Conservation (phyloP, 2,113 vertebrate species). For the Heterocephalus glaber region DNA sequence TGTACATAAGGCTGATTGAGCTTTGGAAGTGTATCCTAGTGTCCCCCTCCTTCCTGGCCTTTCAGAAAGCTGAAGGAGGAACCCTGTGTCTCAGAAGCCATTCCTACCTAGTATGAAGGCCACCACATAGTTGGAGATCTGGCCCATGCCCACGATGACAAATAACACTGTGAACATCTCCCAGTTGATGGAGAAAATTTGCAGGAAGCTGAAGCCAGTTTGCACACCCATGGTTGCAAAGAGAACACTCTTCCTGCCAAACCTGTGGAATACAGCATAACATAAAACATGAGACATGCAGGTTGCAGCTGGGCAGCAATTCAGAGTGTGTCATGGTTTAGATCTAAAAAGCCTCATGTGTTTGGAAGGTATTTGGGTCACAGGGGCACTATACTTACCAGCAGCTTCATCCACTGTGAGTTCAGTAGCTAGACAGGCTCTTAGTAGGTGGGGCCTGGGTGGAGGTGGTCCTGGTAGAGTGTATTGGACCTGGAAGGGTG, state of each 20-base stretch:
- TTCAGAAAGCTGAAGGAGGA: not conserved
- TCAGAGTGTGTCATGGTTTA: not conserved
- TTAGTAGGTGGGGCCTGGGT: not conserved
- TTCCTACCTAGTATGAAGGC: slow-evolving; percentile 95
- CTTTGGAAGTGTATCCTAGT: not conserved
- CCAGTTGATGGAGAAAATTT: slow-evolving; percentile 93
- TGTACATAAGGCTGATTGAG: not conserved
- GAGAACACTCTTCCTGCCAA: slow-evolving; percentile 92
- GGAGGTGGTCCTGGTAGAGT: not conserved
- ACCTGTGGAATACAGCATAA: slow-evolving; percentile 82
- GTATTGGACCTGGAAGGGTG: not conserved
- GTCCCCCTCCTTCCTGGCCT: not conserved
- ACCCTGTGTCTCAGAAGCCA: not conserved
- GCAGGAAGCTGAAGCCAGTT: slow-evolving; percentile 89
- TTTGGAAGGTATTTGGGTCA: not conserved
- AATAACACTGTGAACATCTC: slow-evolving; percentile 90
- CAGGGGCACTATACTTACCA: not conserved
- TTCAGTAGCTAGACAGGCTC: not conserved
- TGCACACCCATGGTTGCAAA: slow-evolving; percentile 91
- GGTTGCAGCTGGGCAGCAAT: not conserved
- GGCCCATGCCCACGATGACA: slow-evolving; percentile 91
- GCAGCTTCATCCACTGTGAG: not conserved
- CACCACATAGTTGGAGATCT: slow-evolving; percentile 93
- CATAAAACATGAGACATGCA: not conserved
- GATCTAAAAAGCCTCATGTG: not conserved